phyloP scores from a whole-genome alignment of 2,113 vertebrate species.

The Brachyhypopomus occidentalis region DNA sequence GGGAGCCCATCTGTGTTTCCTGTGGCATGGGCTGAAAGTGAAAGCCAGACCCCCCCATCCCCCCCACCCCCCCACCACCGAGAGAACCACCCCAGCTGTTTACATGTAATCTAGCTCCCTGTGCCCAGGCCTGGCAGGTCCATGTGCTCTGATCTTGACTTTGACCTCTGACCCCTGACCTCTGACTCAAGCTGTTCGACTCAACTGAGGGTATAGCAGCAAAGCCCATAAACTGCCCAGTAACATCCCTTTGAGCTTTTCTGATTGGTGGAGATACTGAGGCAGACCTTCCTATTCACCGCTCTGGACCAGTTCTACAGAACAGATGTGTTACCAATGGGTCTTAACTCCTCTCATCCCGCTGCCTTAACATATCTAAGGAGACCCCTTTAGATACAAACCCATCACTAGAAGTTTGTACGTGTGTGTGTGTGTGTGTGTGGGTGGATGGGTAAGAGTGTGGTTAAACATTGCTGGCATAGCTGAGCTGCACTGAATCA shows the following conservation, averaged over 20 bases:
- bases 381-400: not conserved
- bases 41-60: not conserved
- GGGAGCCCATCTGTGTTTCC: not conserved
- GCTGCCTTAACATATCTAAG: not conserved
- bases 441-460: conserved; percentile 31
- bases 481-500: conserved; percentile 32
- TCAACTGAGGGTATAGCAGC: too few species aligned
- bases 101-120: too few species aligned
- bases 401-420: not conserved
- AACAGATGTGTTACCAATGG: not conserved
- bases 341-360: not conserved
- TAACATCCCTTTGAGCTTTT: too few species aligned
- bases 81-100: not conserved
- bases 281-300: too few species aligned
- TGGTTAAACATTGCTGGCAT: conserved; percentile 59
- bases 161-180: not conserved
- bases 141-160: not conserved
- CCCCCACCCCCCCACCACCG: not conserved
- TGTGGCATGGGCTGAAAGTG: not conserved
- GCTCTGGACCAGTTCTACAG: not conserved
- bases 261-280: too few species aligned
- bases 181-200: too few species aligned
- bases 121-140: not conserved
- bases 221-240: too few species aligned
- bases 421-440: conserved; percentile 22